Base-by-base conservation (phyloP, 2,888 invertebrate species). In the Hoplodrina ambigua region DNA sequence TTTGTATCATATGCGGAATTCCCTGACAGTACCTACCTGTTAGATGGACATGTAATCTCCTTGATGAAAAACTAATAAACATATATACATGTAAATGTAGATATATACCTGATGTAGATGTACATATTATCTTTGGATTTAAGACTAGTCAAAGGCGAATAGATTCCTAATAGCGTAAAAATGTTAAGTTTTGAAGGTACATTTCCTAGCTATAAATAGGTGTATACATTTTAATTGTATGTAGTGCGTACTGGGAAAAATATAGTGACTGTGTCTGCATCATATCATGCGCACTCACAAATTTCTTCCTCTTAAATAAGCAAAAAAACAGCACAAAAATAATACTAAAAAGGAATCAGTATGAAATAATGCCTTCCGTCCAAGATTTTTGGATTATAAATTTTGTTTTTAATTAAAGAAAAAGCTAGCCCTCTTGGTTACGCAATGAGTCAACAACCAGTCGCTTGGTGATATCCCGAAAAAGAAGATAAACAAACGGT, bases 1-100 rank as follows among this genome's bases (percentile, higher is more conserved):
- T 54, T 60, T 75, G 37, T 73, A 25, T 56, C 62, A 25, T 55
- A 49, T 52, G 46, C 72, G n/a, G 33, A 37, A 56, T 57, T 17
- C 8, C 13, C 44, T 70, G 71, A 56, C 44, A 56, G 50, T n/a
- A 37, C 8, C 37, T 37, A 8, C 37, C 8, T 37, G 19, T 33
- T n/a, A 8, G 55, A n/a, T 55, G 30, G 59, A 25, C 25, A 2
- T 20, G 6, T 55, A 30, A 30, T 30, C n/a, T 10, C n/a, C n/a
- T 17, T 30, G n/a, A n/a, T n/a, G n/a, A n/a, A n/a, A n/a, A n/a
- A n/a, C n/a, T n/a, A n/a, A n/a, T n/a, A n/a, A n/a, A n/a, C n/a
- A n/a, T n/a, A n/a, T n/a, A n/a, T n/a, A n/a, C n/a, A n/a, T n/a
- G n/a, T n/a, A n/a, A n/a, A n/a, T n/a, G n/a, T n/a, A n/a, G n/a